These are phyloP conservation scores for Protula sp. DNA, from an alignment of 2,888 invertebrate species.

Conservation along the genomic window DNA sequence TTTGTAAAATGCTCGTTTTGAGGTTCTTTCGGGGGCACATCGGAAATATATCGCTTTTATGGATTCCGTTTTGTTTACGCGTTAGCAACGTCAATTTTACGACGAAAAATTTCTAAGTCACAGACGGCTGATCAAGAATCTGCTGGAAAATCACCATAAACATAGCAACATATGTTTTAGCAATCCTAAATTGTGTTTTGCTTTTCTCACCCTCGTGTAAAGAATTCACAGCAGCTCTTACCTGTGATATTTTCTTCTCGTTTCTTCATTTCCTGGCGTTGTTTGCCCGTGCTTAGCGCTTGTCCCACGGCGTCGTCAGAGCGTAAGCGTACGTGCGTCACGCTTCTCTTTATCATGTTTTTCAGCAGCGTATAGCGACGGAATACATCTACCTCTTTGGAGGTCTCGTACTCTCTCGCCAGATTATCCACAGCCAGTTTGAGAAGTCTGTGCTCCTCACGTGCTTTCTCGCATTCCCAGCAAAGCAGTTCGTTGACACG, in stretches of 20 bases:
- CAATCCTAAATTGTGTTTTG: too few relatives aligned
- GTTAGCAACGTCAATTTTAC: too few relatives aligned
- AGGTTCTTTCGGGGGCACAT: too few relatives aligned
- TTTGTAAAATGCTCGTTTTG: too few relatives aligned
- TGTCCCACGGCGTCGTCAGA: constrained; percentile 29
- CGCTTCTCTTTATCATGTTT: constrained; percentile 80
- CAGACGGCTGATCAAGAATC: too few relatives aligned
- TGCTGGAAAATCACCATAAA: too few relatives aligned
- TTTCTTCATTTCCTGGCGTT: constrained; percentile 31
- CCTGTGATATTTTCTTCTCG: constrained; percentile 35
- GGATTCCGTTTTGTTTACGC: too few relatives aligned
- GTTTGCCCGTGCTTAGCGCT: constrained; percentile 11
- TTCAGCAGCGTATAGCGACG: constrained; percentile 92
- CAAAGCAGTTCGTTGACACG: constrained; percentile 36
- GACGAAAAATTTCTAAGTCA: too few relatives aligned
- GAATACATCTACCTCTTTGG: constrained; percentile 88
- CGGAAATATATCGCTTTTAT: too few relatives aligned
- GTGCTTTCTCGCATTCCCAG: constrained; percentile 31
- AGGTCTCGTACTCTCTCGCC: constrained; percentile 77
- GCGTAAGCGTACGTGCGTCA: constrained; percentile 37
- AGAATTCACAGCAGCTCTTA: too few relatives aligned
- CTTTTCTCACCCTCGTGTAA: too few relatives aligned
- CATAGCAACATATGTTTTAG: too few relatives aligned
- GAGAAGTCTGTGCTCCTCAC: constrained; percentile 38
- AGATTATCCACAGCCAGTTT: constrained; percentile 40